phyloP scores from a whole-genome alignment of 2,888 invertebrate genomes.

The Drosophila infuscata region DNA sequence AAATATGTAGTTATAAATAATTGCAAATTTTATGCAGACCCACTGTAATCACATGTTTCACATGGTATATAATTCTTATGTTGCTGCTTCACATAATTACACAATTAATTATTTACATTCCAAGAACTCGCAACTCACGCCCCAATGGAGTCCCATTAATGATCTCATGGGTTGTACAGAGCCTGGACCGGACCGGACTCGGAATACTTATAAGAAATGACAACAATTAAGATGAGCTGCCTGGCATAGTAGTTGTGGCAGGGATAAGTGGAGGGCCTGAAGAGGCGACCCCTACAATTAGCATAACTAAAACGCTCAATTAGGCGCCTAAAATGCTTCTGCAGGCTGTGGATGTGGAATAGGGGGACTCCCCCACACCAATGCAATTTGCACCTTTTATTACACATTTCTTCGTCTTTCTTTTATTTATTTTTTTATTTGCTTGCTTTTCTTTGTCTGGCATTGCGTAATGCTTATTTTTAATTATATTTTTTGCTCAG shows the following conservation, averaged over 20 bases:
- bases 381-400: slow-evolving; percentile 78
- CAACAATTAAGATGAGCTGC: slow-evolving; percentile 53
- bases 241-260: background rate
- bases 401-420: slow-evolving; percentile 46
- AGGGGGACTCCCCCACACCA: slow-evolving; percentile 22
- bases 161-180: slow-evolving; percentile 20
- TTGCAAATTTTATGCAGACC: background rate
- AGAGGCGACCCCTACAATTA: slow-evolving; percentile 59
- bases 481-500: slow-evolving; percentile 67
- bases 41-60: background rate
- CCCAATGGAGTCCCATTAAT: slow-evolving; percentile 36
- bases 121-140: slow-evolving; percentile 31
- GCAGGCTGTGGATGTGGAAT: slow-evolving; percentile 23
- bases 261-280: background rate
- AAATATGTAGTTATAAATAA: background rate
- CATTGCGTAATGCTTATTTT: slow-evolving; percentile 75
- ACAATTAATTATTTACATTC: slow-evolving; percentile 51
- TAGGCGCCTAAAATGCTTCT: slow-evolving; percentile 64
- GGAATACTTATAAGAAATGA: slow-evolving; percentile 50
- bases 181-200: slow-evolving; percentile 28
- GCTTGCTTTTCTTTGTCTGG: slow-evolving; percentile 47
- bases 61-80: background rate
- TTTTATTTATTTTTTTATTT: slow-evolving; percentile 16
- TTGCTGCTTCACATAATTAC: slow-evolving; percentile 17
- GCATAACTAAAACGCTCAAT: slow-evolving; percentile 80